Percentiles rank a stretch among this genome's conserved stretches.
Conservation (phyloP, 2,797 vertebrate genomes). For the Paramormyrops hopkinsi region DNA sequence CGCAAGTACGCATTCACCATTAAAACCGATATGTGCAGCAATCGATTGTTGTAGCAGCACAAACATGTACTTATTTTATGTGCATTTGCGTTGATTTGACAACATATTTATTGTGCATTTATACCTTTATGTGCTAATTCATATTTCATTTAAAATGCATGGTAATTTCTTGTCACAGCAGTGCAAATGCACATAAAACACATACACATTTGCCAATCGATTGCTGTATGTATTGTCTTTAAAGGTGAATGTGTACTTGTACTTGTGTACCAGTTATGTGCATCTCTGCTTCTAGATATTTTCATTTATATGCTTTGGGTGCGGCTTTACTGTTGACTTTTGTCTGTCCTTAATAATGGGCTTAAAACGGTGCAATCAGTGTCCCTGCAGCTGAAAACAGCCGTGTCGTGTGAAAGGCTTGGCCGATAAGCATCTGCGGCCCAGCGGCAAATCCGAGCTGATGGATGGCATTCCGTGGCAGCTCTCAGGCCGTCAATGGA, state of each 20-base stretch:
- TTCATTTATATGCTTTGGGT: not conserved
- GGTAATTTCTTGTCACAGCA: not conserved
- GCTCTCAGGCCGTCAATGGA: constrained; percentile 24
- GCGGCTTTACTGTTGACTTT: not conserved
- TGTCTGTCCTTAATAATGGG: not conserved
- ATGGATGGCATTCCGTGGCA: constrained; percentile 55
- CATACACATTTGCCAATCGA: not conserved
- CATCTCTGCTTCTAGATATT: not conserved
- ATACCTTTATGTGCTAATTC: not conserved
- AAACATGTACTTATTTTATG: not conserved
- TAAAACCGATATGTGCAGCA: not conserved
- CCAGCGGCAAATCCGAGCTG: constrained; percentile 54
- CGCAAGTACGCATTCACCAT: not conserved
- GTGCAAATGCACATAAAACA: not conserved
- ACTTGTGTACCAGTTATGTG: not conserved
- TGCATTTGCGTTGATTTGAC: not conserved
- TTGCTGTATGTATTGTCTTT: not conserved
- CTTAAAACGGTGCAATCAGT: not conserved
- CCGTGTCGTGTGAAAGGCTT: not conserved
- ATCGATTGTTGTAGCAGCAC: not conserved
- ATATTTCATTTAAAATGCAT: not conserved
- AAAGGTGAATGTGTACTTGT: not conserved
- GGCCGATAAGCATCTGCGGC: constrained; percentile 55
- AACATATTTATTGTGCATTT: not conserved
- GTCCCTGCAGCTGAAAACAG: not conserved